Evolutionary conservation across 2,888 invertebrate genomes (phyloP).

Genomic region (Hipparchia semele): DNA sequence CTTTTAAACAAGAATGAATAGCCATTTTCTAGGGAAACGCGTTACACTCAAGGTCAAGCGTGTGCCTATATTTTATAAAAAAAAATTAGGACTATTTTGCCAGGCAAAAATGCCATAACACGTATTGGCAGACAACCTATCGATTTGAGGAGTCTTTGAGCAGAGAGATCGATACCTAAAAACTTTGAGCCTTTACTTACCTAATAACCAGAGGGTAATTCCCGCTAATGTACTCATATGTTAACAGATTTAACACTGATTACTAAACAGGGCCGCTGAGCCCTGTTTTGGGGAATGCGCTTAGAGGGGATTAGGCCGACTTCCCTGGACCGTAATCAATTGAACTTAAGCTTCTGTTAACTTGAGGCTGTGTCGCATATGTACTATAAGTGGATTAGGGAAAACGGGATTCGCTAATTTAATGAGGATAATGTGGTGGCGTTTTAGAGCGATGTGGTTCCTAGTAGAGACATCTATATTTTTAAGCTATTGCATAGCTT

Average conservation of each 20-base stretch:
- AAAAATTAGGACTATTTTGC: too few species aligned
- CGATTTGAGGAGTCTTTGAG: too few species aligned
- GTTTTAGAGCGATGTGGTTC: not conserved
- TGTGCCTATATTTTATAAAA: too few species aligned
- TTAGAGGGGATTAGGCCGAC: conserved; percentile 24
- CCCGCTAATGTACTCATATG: not conserved
- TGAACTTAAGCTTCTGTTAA: conserved; percentile 16
- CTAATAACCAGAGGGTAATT: not conserved
- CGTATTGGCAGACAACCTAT: too few species aligned
- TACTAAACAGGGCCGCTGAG: conserved; percentile 2
- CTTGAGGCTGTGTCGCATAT: not conserved
- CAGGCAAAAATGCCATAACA: too few species aligned
- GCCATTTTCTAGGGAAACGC: too few species aligned
- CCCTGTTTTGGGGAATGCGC: conserved; percentile 1
- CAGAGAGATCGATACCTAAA: too few species aligned
- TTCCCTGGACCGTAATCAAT: conserved; percentile 26
- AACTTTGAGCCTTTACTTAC: too few species aligned
- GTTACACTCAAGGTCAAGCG: too few species aligned
- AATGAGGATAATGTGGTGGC: not conserved
- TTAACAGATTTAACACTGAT: conserved; percentile 22
- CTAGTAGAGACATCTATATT: too few species aligned
- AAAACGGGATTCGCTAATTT: conserved; percentile 1
- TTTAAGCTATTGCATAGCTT: too few species aligned
- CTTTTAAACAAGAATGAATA: too few species aligned
- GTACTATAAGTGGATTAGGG: not conserved